These are phyloP conservation scores for Astreopora myriophthalma DNA, from an alignment of 64 coral and sea anemone species.

Conservation along the genomic window DNA sequence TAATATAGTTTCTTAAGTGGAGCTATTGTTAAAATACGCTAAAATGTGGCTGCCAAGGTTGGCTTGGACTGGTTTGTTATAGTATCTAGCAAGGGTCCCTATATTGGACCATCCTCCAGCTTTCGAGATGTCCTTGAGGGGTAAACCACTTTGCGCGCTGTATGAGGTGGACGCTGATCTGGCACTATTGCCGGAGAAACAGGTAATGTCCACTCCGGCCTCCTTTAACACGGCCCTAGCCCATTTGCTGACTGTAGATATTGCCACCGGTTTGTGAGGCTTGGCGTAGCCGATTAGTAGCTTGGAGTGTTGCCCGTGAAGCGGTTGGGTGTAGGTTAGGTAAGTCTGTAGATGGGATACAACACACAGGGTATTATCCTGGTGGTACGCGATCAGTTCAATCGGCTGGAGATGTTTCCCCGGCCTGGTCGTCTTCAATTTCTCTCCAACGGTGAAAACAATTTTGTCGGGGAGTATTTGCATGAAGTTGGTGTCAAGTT, in stretches of 20 bases:
- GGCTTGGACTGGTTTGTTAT: slow-evolving; percentile 29
- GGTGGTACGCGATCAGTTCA: background rate
- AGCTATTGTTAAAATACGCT: slow-evolving; percentile 21
- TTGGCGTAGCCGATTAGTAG: background rate
- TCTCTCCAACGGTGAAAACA: background rate
- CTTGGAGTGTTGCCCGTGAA: background rate
- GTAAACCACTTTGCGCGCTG: background rate
- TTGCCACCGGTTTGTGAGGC: background rate
- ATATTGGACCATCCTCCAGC: slow-evolving; percentile 42
- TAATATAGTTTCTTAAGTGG: background rate
- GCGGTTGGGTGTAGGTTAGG: background rate
- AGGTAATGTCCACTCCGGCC: slow-evolving; percentile 19
- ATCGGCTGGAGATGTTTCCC: slow-evolving; percentile 22
- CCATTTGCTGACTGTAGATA: slow-evolving; percentile 33
- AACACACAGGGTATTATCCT: slow-evolving; percentile 11
- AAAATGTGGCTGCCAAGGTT: slow-evolving; percentile 51
- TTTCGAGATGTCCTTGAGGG: slow-evolving; percentile 57
- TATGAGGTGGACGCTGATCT: slow-evolving; percentile 50
- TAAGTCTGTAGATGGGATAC: background rate
- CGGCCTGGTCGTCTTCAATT: slow-evolving; percentile 17
- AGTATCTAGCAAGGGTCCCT: slow-evolving; percentile 47
- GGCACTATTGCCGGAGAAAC: slow-evolving; percentile 49
- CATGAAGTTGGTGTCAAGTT: slow-evolving; percentile 27
- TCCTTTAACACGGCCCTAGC: slow-evolving; percentile 3
- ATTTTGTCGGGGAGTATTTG: background rate